phyloP scores from a whole-genome alignment of 30 jellyfish, hydroid and myxozoan genomes.

The Aurelia aurita region DNA sequence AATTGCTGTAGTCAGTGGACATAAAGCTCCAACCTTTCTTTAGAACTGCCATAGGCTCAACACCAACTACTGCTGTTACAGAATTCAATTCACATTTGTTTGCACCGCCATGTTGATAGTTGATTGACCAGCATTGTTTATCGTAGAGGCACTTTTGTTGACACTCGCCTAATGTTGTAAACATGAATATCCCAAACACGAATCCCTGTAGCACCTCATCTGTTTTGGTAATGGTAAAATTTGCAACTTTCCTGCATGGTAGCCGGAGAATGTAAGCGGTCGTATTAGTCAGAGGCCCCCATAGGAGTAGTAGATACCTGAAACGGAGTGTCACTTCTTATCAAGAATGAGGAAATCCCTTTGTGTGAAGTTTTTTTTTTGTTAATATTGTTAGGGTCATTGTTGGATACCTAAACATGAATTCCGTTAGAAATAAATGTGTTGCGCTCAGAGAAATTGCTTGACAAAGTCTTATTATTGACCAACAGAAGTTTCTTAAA shows the following conservation, averaged over 20 bases:
- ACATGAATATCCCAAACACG: neutral
- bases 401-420: too few relatives aligned
- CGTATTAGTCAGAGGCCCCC: neutral
- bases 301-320: neutral
- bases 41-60: neutral
- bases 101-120: neutral
- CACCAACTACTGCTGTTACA: neutral
- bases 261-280: neutral
- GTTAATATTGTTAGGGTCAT: too few relatives aligned
- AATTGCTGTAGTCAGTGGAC: neutral
- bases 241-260: neutral
- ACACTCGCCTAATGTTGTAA: neutral
- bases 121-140: neutral
- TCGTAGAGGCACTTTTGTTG: neutral
- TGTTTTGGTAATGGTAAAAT: neutral
- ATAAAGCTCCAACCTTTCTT: neutral
- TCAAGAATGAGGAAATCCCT: too few relatives aligned
- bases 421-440: too few relatives aligned
- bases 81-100: neutral
- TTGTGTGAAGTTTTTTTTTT: too few relatives aligned
- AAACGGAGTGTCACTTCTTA: too few relatives aligned
- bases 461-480: too few relatives aligned
- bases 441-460: too few relatives aligned
- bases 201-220: slow-evolving; percentile 1
- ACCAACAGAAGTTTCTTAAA: too few relatives aligned